These are phyloP conservation scores for Dysidea cf. avara DNA, from an alignment of 37 sponge, comb jelly and placozoan genomes.

Conservation along the genomic window DNA sequence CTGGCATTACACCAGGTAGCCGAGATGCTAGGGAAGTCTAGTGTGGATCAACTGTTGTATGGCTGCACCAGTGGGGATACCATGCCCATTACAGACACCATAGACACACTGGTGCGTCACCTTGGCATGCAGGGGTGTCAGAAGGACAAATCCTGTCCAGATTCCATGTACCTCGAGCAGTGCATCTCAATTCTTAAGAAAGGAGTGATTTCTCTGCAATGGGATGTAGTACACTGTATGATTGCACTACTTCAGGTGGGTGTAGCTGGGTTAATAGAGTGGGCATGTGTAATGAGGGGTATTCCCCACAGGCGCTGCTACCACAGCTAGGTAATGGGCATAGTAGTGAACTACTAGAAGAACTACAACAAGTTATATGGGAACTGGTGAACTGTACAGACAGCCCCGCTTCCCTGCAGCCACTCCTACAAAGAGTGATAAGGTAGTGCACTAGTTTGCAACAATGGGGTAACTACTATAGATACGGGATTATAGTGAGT, in stretches of 20 bases:
- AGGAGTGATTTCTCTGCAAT: slow-evolving; percentile 16
- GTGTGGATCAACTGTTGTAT: slow-evolving; percentile 34
- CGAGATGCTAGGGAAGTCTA: slow-evolving; percentile 30
- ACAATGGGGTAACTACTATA: too few relatives aligned
- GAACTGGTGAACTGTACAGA: neutral
- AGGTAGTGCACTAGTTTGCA: slow-evolving; percentile 10
- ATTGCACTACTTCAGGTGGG: slow-evolving; percentile 58
- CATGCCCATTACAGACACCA: slow-evolving; percentile 36
- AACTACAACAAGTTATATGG: slow-evolving; percentile 31
- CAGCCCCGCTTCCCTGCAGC: slow-evolving; percentile 11
- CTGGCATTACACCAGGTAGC: slow-evolving; percentile 54
- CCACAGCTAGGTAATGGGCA: slow-evolving; percentile 1
- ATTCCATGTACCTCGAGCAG: slow-evolving; percentile 51
- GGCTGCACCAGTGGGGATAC: neutral
- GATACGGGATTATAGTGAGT: too few relatives aligned
- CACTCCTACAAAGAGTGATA: slow-evolving; percentile 24
- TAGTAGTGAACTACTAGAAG: slow-evolving; percentile 11
- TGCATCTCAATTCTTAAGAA: slow-evolving; percentile 41
- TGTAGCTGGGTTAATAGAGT: neutral
- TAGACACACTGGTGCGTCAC: slow-evolving; percentile 43
- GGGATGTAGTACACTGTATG: slow-evolving; percentile 42
- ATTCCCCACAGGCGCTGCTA: slow-evolving; percentile 12
- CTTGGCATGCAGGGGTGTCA: slow-evolving; percentile 66
- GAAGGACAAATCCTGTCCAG: slow-evolving; percentile 14
- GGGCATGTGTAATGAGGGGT: neutral